A percentile compares a stretch with the other conserved stretches of the same genome.
Conservation (phyloP, 2,888 invertebrate genomes). For the Rhodophaea formosa region DNA sequence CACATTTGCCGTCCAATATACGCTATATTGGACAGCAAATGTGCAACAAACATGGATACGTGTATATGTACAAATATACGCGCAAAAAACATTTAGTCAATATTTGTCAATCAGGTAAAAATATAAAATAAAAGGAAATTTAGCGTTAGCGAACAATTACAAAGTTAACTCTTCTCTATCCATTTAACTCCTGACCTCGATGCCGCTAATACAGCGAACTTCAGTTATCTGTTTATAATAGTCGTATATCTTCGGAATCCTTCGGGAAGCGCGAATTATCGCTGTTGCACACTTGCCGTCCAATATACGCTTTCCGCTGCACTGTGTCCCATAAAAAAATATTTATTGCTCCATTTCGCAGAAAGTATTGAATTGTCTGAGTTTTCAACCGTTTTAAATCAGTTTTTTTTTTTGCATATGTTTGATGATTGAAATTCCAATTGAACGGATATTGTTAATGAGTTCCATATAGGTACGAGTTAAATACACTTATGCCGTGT, state of each 20-base stretch:
- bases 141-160: too few relatives aligned
- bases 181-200: too few relatives aligned
- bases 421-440: neutral
- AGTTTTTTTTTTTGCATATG: neutral
- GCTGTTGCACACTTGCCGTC: slow-evolving; percentile 8
- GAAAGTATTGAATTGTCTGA: neutral
- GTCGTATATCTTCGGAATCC: neutral
- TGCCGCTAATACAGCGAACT: too few relatives aligned
- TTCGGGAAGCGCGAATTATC: neutral
- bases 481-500: too few relatives aligned
- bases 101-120: too few relatives aligned
- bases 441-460: neutral
- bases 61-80: too few relatives aligned
- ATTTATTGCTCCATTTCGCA: slow-evolving; percentile 10
- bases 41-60: too few relatives aligned
- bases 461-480: neutral
- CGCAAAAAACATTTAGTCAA: too few relatives aligned
- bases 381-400: neutral
- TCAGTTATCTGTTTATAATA: neutral
- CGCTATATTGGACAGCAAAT: too few relatives aligned
- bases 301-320: slow-evolving; percentile 8
- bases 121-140: too few relatives aligned
- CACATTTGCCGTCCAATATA: slow-evolving; percentile 9
- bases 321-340: slow-evolving; percentile 12
- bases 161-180: too few relatives aligned